A percentile compares a stretch with the other conserved stretches of the same genome.
These are phyloP conservation scores for Phragmatobia fuliginosa DNA, from an alignment of 2,888 invertebrate species.

Conservation along the genomic window DNA sequence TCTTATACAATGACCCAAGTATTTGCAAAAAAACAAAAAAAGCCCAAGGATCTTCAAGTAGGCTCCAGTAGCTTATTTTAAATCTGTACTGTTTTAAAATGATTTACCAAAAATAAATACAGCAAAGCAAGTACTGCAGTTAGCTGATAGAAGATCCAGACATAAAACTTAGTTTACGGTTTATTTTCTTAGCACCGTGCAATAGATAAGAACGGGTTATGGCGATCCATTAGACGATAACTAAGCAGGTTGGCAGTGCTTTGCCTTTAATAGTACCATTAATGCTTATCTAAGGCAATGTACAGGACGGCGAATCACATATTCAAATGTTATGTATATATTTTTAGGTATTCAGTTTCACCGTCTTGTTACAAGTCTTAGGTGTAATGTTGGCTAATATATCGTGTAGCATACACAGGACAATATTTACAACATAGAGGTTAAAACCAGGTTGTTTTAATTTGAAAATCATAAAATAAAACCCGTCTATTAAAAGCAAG, in stretches of 20 bases:
- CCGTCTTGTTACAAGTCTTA: neutral
- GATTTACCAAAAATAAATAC: neutral
- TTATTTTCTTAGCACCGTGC: slow-evolving; percentile 14
- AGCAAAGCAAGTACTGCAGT: neutral
- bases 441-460: neutral
- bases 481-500: no score
- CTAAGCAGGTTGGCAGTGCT: slow-evolving; percentile 11
- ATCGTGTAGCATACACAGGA: neutral
- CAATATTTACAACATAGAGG: no score
- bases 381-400: neutral
- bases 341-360: neutral
- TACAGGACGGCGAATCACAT: neutral
- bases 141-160: slow-evolving; percentile 9
- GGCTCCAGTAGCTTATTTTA: no score
- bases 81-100: neutral
- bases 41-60: neutral
- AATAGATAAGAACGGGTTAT: slow-evolving; percentile 18
- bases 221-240: slow-evolving; percentile 22
- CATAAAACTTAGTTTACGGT: slow-evolving; percentile 8
- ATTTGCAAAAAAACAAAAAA: neutral
- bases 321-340: neutral
- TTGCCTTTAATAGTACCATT: slow-evolving; percentile 18
- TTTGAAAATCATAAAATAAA: no score
- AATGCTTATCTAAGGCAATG: slow-evolving; percentile 13
- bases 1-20: neutral